These are phyloP conservation scores for Amblyornis subalaris DNA, from an alignment of 2,113 vertebrate genomes.

Conservation along the genomic window DNA sequence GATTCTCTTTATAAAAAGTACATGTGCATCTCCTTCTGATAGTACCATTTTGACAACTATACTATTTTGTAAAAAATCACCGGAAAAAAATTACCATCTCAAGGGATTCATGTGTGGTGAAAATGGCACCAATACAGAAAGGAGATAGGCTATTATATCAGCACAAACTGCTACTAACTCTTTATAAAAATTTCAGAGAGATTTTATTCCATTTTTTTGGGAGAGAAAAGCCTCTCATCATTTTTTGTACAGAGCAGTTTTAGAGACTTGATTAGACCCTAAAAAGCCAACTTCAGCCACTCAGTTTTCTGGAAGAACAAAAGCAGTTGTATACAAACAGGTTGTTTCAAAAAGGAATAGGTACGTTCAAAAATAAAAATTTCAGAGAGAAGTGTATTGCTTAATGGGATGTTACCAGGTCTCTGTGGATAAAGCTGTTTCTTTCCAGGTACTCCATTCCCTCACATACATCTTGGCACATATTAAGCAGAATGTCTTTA, in stretches of 20 bases:
- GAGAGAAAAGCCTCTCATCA: neutral
- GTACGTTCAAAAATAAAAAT: neutral
- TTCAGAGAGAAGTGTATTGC: neutral
- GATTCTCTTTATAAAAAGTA: neutral
- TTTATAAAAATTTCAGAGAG: neutral
- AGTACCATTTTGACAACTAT: neutral
- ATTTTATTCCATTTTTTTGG: neutral
- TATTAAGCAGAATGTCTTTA: slow-evolving; percentile 78
- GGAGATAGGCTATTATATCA: neutral
- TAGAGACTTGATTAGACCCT: neutral
- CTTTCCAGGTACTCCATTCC: slow-evolving; percentile 91
- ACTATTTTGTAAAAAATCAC: neutral
- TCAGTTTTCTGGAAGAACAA: neutral
- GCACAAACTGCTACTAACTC: neutral
- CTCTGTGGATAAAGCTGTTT: slow-evolving; percentile 89
- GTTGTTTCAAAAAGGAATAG: neutral
- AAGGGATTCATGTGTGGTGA: neutral
- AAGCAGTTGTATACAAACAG: neutral
- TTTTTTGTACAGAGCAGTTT: neutral
- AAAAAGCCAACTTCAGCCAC: neutral
- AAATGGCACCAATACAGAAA: neutral
- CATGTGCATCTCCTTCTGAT: neutral
- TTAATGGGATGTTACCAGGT: slow-evolving; percentile 72
- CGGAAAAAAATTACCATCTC: neutral
- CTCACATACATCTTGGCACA: slow-evolving; percentile 88